Base-by-base conservation (phyloP, 2,888 invertebrate genomes). In the Lasioglossum villosulum region DNA sequence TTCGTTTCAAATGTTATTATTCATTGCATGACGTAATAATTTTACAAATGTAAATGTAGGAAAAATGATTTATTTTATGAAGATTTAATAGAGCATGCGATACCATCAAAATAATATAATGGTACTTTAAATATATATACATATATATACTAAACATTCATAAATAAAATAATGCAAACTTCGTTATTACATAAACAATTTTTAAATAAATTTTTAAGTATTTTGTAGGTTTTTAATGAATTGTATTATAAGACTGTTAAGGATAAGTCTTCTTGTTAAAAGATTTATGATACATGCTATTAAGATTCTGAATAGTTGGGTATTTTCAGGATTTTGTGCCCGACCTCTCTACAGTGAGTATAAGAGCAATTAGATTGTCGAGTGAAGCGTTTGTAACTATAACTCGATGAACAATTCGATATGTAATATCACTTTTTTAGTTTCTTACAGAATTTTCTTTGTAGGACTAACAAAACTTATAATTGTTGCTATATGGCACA, bases 291-390 rank as follows among this genome's bases (percentile, higher is more conserved):
- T 73, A 78, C 78, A 82, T 87, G 80, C 66, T 68, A 81, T 66
- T 83, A 84, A 82, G 76, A 83, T 92, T 94, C 93, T 94, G 94
- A 95, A 94, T 93, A 94, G 93, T 93, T 95, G 94, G 93, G 93
- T 95, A 93, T 95, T 95, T 95, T 95, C 95, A 96, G 96, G 95
- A 95, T 93, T 95, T 95, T 95, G 95, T 95, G 93, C 95, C 95
- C 93, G 95, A 95, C 93, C 94, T 95, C 93, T 93, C 94, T 93
- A 95, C 95, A 95, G 96, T 96, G 95, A 96, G 96, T 96, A 96
- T 93, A 90, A 91, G 87, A 88, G 89, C 89, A 93, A 91, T 92
- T 90, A 93, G 91, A 93, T 93, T 95, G 92, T 93, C 93, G 95
- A 95, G 95, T 95, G 95, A 93, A 94, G 93, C 93, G 93, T 93